These are phyloP conservation scores for Trichoplusia ni DNA, from an alignment of 1,140 invertebrate genomes.

Conservation along the genomic window DNA sequence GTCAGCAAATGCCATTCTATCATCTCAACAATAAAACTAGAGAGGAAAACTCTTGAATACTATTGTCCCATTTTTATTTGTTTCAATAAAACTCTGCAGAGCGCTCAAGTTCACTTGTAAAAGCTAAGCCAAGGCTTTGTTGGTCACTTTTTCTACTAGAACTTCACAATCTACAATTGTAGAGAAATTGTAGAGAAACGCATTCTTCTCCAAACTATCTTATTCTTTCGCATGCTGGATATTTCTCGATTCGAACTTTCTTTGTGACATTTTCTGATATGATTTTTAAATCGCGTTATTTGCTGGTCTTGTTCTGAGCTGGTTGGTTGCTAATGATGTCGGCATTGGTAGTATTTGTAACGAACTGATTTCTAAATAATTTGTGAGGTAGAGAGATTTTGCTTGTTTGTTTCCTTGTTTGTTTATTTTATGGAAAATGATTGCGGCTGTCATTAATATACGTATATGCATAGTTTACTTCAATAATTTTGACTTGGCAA, in stretches of 20 bases:
- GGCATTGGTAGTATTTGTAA: too few species aligned
- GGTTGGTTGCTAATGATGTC: background rate
- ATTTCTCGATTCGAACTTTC: background rate
- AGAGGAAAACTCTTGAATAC: too few species aligned
- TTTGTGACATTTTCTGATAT: background rate
- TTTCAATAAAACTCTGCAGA: background rate
- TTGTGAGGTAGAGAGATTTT: too few species aligned
- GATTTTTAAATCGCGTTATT: background rate
- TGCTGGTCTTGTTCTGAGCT: background rate
- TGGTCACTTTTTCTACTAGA: slow-evolving; percentile 13
- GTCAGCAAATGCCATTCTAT: too few species aligned
- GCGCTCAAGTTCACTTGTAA: background rate
- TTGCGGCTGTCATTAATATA: too few species aligned
- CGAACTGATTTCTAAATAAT: too few species aligned
- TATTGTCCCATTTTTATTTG: too few species aligned
- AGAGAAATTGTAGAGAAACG: background rate
- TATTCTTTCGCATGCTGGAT: background rate
- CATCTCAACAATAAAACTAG: too few species aligned
- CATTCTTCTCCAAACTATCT: slow-evolving; percentile 17
- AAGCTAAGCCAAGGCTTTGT: slow-evolving; percentile 19
- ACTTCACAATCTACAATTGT: slow-evolving; percentile 13
- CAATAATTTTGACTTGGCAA: too few species aligned
- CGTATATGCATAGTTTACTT: too few species aligned
- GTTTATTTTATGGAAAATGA: too few species aligned
- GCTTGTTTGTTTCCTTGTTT: too few species aligned